Percentiles rank a stretch among this genome's conserved stretches.
Conservation (phyloP, 2,888 invertebrate species). For the Bhutanitis thaidina region DNA sequence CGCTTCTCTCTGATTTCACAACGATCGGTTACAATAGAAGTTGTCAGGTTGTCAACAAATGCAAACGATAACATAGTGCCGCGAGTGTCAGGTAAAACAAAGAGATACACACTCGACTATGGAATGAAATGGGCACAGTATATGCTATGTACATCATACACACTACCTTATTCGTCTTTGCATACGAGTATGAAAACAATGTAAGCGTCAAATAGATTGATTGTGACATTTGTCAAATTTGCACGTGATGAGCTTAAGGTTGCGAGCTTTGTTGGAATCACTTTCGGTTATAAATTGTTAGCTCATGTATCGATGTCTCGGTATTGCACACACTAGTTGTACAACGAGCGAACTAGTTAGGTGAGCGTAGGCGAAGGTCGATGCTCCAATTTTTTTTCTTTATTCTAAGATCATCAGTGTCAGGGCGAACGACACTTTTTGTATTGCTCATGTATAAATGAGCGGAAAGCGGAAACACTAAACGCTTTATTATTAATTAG, state of each 20-base stretch:
- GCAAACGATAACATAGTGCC: too few species aligned
- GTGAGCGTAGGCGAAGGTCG: conserved; percentile 35
- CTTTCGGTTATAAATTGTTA: conserved; percentile 11
- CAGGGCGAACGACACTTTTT: conserved; percentile 66
- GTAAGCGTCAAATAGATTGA: conserved; percentile 1
- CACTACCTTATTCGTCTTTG: too few species aligned
- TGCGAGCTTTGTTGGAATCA: background rate
- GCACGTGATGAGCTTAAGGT: conserved; percentile 9
- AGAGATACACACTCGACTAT: too few species aligned
- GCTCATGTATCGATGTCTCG: conserved; percentile 1
- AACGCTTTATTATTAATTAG: background rate
- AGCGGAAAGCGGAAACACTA: conserved; percentile 6
- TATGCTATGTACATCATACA: too few species aligned
- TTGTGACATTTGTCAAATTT: conserved; percentile 2
- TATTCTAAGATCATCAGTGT: conserved; percentile 69
- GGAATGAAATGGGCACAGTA: too few species aligned
- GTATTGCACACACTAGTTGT: conserved; percentile 6
- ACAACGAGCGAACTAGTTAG: conserved; percentile 18
- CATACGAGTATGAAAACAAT: too few species aligned
- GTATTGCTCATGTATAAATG: background rate
- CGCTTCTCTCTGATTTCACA: too few species aligned
- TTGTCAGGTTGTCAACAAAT: too few species aligned
- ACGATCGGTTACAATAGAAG: too few species aligned
- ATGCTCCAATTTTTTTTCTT: conserved; percentile 49
- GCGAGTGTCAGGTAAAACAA: too few species aligned